phyloP scores from a whole-genome alignment of 2,113 vertebrate species.

The Oncorhynchus gorbuscha region DNA sequence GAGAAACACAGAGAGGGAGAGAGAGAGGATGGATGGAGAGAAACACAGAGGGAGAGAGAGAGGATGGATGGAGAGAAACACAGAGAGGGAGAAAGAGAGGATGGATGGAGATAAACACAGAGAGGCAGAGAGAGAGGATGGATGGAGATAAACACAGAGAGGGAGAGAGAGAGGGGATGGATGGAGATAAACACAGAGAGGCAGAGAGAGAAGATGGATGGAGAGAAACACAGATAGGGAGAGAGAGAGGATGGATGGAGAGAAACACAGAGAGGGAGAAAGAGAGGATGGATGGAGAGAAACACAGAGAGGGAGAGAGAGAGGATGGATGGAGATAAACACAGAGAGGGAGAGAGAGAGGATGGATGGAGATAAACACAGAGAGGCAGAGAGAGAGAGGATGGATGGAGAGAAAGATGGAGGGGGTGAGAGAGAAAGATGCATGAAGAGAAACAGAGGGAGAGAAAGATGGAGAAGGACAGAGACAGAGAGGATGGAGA shows the following conservation, averaged over 20 bases:
- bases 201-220: background rate
- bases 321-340: background rate
- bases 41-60: background rate
- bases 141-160: background rate
- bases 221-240: slow-evolving; percentile 23
- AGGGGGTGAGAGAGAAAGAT: background rate
- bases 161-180: background rate
- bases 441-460: background rate
- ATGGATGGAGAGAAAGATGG: background rate
- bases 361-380: background rate
- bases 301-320: no score
- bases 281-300: no score
- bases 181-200: slow-evolving; percentile 11
- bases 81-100: slow-evolving; percentile 1
- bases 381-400: background rate
- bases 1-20: background rate
- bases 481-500: background rate
- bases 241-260: background rate
- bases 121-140: background rate
- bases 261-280: no score
- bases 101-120: background rate
- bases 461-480: background rate
- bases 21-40: slow-evolving; percentile 6
- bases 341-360: background rate
- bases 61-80: background rate